Percentiles rank a stretch among this genome's conserved stretches.
These are phyloP conservation scores for Lanius ludovicianus DNA, from an alignment of 2,113 vertebrate genomes.

Conservation along the genomic window DNA sequence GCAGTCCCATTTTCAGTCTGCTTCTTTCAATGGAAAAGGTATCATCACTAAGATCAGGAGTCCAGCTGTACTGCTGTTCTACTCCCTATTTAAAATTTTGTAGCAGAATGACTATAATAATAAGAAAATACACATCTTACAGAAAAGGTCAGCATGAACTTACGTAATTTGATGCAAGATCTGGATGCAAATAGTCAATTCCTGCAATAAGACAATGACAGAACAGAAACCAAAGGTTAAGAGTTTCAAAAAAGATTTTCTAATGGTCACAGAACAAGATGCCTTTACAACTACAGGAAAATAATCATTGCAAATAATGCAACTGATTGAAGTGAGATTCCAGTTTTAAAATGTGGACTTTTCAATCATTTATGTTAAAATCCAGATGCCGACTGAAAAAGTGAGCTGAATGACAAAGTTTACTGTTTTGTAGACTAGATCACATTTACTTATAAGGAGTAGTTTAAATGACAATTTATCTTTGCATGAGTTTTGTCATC, in stretches of 20 bases:
- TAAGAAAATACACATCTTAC: background rate
- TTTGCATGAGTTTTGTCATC: background rate
- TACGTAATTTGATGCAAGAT: conserved; percentile 94
- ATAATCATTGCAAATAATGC: background rate
- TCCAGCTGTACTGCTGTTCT: background rate
- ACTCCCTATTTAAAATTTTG: background rate
- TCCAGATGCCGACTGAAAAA: background rate
- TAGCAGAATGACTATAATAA: background rate
- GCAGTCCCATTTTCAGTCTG: background rate
- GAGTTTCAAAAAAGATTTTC: background rate
- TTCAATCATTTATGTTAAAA: background rate
- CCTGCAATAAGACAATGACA: conserved; percentile 79
- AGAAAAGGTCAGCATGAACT: conserved; percentile 73
- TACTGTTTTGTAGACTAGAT: background rate
- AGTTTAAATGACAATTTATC: background rate
- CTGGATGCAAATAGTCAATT: conserved; percentile 95
- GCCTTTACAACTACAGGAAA: background rate
- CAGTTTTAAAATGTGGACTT: background rate
- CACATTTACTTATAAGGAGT: background rate
- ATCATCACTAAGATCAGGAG: background rate
- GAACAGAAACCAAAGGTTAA: conserved; percentile 56
- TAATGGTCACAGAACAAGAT: background rate
- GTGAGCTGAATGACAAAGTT: background rate
- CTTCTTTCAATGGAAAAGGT: background rate
- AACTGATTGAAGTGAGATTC: background rate